A percentile compares a stretch with the other conserved stretches of the same genome.
phyloP scores from a whole-genome alignment of 2,113 vertebrate species.

The Istiophorus platypterus region DNA sequence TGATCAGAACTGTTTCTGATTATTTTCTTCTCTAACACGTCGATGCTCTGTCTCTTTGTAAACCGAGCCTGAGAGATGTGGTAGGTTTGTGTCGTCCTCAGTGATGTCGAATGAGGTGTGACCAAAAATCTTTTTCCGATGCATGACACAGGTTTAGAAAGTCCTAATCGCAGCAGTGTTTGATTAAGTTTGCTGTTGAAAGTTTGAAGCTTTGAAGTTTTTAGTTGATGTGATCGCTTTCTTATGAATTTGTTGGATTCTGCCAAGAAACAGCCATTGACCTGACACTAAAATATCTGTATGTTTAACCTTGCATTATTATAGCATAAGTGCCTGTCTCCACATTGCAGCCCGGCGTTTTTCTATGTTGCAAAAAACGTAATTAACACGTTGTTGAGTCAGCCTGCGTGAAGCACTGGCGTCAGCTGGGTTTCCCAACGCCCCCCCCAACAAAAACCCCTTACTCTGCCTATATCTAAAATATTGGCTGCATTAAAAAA shows the following conservation, averaged over 20 bases:
- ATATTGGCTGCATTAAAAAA: no score
- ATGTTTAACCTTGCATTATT: no score
- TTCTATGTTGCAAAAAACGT: background rate
- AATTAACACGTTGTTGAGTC: background rate
- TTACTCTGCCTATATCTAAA: no score
- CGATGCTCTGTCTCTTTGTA: conserved; percentile 14
- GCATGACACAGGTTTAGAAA: background rate
- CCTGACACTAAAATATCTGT: no score
- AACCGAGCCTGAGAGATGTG: conserved; percentile 6
- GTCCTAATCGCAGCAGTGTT: background rate
- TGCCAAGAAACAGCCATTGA: no score
- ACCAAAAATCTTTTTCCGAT: background rate
- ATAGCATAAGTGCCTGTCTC: background rate
- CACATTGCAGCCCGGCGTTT: background rate
- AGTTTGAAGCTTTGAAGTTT: background rate
- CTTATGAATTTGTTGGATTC: background rate
- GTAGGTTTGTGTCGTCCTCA: background rate
- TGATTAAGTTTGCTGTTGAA: background rate
- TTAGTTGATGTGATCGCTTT: background rate
- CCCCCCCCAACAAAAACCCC: no score
- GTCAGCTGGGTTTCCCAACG: background rate
- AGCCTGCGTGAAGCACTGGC: no score
- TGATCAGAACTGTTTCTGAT: no score
- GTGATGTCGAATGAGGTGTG: background rate
- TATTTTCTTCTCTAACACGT: background rate